Evolutionary conservation across 2,113 vertebrate species (phyloP), one percentile per base, ranked within the genome.

Genomic region (Panthera leo): DNA sequence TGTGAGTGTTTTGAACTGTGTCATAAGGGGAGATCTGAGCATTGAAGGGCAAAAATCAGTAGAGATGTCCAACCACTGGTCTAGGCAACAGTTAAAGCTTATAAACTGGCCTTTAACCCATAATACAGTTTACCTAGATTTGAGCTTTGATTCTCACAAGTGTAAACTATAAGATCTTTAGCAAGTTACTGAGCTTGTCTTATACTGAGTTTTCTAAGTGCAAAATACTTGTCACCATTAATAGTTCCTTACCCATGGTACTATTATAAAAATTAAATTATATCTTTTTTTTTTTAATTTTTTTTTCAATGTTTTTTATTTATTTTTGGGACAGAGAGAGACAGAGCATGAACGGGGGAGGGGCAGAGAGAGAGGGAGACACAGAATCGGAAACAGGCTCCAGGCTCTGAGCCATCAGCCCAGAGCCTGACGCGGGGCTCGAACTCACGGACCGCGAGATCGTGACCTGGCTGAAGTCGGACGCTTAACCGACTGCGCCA

Each of bases 241-340:
- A 95, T 76, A 67, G 23, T 21, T 88, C 15, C 42, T 76, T 3
- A 39, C 16, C 2, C 15, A 63, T 7, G 2, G 7, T 91, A 55
- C 1, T 85, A 13, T 31, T 91, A 36, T 94, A 88, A 88, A 95
- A 93, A 85, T 63, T 93, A 91, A 95, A 39, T 91, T 82, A 70
- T 14, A 42, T 85, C 36, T 91, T 82, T 39, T 39, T 39, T 36
- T 39, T 39, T 39, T 39, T 39, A 4, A 39, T 4, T 39, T 39
- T 39, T 39, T 39, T 39, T 39, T 39, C 36, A 39, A 39, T 4
- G 36, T 39, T 39, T 39, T 39, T 39, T 39, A 39, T 39, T 39
- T 39, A 39, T 39, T 39, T 39, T 39, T 39, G 36, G 36, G 36
- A 39, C 36, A 39, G 36, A 39, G 36, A 39, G 36, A 39, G 36